Percentiles rank a stretch among this genome's conserved stretches.
These are phyloP conservation scores for Galerucella calmariensis DNA, from an alignment of 2,888 invertebrate genomes.

Conservation along the genomic window DNA sequence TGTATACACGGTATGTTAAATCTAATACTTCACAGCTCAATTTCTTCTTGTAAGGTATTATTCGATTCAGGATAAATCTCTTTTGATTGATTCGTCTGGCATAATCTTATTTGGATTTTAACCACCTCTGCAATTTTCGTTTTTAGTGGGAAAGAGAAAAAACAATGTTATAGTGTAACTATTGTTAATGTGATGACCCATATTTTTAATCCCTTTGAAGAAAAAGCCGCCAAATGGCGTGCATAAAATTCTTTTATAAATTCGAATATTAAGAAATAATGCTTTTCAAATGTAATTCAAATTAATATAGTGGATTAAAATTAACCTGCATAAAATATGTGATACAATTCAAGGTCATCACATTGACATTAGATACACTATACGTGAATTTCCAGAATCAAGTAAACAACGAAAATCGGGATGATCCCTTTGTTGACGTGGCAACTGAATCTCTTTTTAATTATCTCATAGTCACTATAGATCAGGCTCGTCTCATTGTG, in stretches of 20 bases:
- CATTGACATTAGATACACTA: too few relatives aligned
- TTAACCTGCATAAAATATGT: too few relatives aligned
- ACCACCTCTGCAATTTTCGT: background rate
- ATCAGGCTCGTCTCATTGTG: background rate
- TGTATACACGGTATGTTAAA: background rate
- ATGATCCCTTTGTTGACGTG: background rate
- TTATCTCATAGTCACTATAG: background rate
- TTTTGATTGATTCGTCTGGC: background rate
- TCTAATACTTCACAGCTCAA: background rate
- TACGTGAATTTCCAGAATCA: background rate
- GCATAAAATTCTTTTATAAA: too few relatives aligned
- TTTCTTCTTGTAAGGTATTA: background rate
- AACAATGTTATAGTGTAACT: too few relatives aligned
- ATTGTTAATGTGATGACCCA: too few relatives aligned
- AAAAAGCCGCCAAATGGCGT: too few relatives aligned
- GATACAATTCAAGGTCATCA: too few relatives aligned
- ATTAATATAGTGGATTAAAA: too few relatives aligned
- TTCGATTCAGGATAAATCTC: background rate
- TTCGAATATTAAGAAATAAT: too few relatives aligned
- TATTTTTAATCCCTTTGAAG: too few relatives aligned
- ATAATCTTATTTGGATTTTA: background rate
- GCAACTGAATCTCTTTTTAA: background rate
- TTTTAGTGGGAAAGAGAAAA: background rate
- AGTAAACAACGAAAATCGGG: background rate
- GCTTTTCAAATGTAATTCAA: too few relatives aligned